A percentile compares a stretch with the other conserved stretches of the same genome.
These are phyloP conservation scores for Chromoteleia sp. DNA, from an alignment of 2,888 invertebrate species.

Conservation along the genomic window DNA sequence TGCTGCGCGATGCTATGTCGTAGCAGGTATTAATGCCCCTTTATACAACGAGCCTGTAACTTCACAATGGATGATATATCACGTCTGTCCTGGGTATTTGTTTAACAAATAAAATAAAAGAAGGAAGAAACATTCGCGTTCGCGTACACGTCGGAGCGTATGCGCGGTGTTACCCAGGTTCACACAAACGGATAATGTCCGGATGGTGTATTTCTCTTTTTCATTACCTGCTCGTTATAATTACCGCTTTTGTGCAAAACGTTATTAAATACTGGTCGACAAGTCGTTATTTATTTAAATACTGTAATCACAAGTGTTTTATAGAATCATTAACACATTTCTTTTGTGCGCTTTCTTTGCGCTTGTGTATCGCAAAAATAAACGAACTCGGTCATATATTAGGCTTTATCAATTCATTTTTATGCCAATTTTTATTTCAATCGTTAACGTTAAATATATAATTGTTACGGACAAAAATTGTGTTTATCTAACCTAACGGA, in stretches of 20 bases:
- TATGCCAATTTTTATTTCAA: neutral
- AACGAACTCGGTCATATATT: no score
- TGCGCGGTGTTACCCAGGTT: slow-evolving; percentile 25
- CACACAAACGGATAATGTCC: slow-evolving; percentile 51
- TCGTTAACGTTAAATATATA: no score
- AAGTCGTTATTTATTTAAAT: slow-evolving; percentile 41
- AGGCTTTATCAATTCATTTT: neutral
- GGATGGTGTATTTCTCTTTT: slow-evolving; percentile 56
- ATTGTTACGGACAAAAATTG: no score
- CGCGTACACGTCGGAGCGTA: slow-evolving; percentile 16
- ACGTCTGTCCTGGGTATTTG: slow-evolving; percentile 52
- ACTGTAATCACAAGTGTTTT: slow-evolving; percentile 43
- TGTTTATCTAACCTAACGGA: no score
- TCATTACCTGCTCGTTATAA: slow-evolving; percentile 49
- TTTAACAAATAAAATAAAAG: slow-evolving; percentile 65
- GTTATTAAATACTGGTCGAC: slow-evolving; percentile 53
- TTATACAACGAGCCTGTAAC: slow-evolving; percentile 65
- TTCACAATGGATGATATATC: slow-evolving; percentile 70
- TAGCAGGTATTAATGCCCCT: slow-evolving; percentile 72
- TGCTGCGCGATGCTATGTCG: slow-evolving; percentile 74
- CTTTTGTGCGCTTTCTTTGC: slow-evolving; percentile 8
- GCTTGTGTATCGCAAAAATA: neutral
- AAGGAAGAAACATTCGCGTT: slow-evolving; percentile 57
- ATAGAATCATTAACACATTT: slow-evolving; percentile 47
- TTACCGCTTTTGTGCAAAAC: slow-evolving; percentile 51